Evolutionary conservation across 2,888 invertebrate genomes (phyloP).

Genomic region (Archips crataeganus): DNA sequence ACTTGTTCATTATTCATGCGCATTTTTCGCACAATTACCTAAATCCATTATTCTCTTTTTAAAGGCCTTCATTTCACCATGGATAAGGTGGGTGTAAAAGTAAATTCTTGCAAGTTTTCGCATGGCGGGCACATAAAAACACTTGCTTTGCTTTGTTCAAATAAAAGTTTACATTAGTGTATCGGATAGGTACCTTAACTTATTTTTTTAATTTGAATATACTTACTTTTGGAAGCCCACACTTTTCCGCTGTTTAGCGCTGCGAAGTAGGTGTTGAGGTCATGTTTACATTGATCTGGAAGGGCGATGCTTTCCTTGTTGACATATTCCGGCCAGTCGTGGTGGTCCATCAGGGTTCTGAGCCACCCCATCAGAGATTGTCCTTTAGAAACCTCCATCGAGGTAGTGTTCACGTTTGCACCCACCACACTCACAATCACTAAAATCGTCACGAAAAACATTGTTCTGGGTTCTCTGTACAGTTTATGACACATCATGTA

Average conservation of each 20-base stretch:
- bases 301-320: constrained; percentile 76
- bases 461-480: constrained; percentile 54
- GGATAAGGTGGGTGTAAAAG: neutral
- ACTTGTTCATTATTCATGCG: constrained; percentile 12
- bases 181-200: neutral
- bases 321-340: constrained; percentile 81
- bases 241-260: constrained; percentile 88
- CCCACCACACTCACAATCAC: constrained; percentile 77
- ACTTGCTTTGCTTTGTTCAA: constrained; percentile 22
- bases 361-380: constrained; percentile 88
- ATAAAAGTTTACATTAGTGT: neutral
- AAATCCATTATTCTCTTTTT: neutral
- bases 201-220: neutral
- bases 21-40: constrained; percentile 17
- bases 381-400: constrained; percentile 48
- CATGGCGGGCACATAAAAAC: constrained; percentile 30
- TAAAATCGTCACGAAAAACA: constrained; percentile 65
- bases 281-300: constrained; percentile 77
- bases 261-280: constrained; percentile 84
- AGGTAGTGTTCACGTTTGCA: constrained; percentile 68
- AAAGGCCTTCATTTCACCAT: constrained; percentile 1
- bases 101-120: constrained; percentile 21
- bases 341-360: constrained; percentile 88
- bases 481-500: constrained; percentile 45
- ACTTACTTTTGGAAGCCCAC: constrained; percentile 94